phyloP scores from a whole-genome alignment of 2,113 vertebrate genomes.

The Cavia aperea region DNA sequence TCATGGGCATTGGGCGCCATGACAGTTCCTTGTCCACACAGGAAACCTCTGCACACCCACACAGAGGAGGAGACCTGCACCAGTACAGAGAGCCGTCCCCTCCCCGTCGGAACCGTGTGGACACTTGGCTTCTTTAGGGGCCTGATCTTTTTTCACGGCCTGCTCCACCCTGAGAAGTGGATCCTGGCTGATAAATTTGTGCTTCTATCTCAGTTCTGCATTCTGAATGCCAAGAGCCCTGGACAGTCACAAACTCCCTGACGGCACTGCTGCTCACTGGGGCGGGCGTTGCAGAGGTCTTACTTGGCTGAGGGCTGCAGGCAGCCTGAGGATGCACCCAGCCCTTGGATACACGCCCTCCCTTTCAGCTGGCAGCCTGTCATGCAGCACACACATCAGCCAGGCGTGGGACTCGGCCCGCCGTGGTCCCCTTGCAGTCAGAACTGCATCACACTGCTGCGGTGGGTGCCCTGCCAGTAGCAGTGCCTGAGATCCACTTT shows the following conservation, averaged over 20 bases:
- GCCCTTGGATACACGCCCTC: neutral
- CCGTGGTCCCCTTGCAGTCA: neutral
- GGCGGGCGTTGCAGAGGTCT: neutral
- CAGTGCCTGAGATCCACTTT: neutral
- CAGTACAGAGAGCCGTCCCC: neutral
- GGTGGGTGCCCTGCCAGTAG: neutral
- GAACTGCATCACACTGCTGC: neutral
- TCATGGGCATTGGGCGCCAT: neutral
- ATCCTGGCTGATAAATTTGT: neutral
- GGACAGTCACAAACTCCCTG: neutral
- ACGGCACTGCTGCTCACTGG: neutral
- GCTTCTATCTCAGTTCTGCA: neutral
- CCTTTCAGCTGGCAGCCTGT: neutral
- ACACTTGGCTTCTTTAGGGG: neutral
- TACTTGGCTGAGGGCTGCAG: neutral
- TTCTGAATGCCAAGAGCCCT: neutral
- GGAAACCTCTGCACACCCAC: neutral
- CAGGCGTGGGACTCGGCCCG: accelerated
- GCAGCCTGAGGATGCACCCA: neutral
- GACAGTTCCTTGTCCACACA: neutral
- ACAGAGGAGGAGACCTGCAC: neutral
- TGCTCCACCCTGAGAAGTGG: neutral
- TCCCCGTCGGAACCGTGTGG: neutral
- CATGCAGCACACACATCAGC: accelerated
- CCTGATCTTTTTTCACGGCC: neutral